Conservation (phyloP, 2,113 vertebrate species). For the Tachycineta bicolor region DNA sequence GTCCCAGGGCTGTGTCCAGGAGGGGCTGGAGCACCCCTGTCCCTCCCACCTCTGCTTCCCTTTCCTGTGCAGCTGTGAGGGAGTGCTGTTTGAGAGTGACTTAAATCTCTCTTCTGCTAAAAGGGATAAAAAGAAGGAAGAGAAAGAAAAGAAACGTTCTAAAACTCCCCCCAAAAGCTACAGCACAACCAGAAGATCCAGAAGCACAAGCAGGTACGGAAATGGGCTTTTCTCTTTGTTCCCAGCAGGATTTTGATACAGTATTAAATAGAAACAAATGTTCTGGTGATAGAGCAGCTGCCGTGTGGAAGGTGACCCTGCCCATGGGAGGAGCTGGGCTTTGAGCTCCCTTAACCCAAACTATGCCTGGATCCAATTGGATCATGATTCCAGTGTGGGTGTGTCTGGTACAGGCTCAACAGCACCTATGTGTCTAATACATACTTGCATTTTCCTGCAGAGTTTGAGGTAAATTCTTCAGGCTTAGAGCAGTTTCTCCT, state of each 20-base stretch:
- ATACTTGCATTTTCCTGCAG: neutral
- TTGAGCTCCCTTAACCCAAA: neutral
- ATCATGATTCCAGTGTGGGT: accelerated
- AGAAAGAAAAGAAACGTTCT: constrained; percentile 94
- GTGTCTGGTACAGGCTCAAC: accelerated
- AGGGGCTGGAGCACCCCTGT: neutral
- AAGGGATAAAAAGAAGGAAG: constrained; percentile 96
- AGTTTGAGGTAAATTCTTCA: neutral
- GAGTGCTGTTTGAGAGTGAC: neutral
- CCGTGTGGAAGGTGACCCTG: neutral
- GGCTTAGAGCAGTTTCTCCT: neutral
- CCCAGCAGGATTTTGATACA: neutral
- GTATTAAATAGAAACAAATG: neutral
- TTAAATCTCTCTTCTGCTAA: neutral
- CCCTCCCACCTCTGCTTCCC: neutral
- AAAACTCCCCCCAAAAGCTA: constrained; percentile 99
- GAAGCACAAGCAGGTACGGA: constrained; percentile 90
- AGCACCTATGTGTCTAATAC: accelerated
- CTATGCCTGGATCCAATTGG: neutral
- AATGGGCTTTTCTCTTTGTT: accelerated
- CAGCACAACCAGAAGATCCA: constrained; percentile 91
- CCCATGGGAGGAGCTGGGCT: neutral
- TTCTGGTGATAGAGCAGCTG: neutral
- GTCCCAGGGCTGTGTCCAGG: neutral
- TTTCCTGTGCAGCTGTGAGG: accelerated